A percentile compares a stretch with the other conserved stretches of the same genome.
phyloP scores from a whole-genome alignment of 1,140 invertebrate species.

The Drosophila tani region DNA sequence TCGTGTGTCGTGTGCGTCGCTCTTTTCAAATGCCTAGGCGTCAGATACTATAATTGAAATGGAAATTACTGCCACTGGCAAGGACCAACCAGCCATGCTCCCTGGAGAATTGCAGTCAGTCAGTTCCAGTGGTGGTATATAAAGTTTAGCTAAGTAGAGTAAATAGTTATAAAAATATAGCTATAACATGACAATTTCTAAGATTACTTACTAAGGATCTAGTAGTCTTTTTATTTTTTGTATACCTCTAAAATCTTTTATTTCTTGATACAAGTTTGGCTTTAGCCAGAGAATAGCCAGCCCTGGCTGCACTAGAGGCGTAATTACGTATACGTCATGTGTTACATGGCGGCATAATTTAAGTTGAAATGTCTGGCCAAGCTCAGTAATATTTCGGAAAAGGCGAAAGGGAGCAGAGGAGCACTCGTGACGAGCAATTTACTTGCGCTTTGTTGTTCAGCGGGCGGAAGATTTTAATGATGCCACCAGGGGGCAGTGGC shows the following conservation, averaged over 20 bases:
- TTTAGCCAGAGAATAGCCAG: not conserved
- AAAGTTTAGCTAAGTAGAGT: not conserved
- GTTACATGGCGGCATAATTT: constrained; percentile 62
- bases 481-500: constrained; percentile 22
- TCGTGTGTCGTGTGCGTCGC: constrained; percentile 3
- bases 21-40: constrained; percentile 53
- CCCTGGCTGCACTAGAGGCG: not conserved
- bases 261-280: not conserved
- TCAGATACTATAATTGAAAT: constrained; percentile 74
- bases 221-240: no score
- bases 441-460: constrained; percentile 73
- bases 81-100: not conserved
- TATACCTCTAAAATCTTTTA: not conserved
- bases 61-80: constrained; percentile 64
- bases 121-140: not conserved
- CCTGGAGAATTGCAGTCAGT: constrained; percentile 21
- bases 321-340: constrained; percentile 70
- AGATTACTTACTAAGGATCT: no score
- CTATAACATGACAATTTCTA: not conserved
- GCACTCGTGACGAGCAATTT: constrained; percentile 65
- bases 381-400: constrained; percentile 26
- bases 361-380: constrained; percentile 55
- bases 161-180: not conserved
- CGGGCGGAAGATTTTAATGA: constrained; percentile 79
- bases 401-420: constrained; percentile 41